Conservation (phyloP, 2,888 invertebrate genomes). For the Acronicta alni region DNA sequence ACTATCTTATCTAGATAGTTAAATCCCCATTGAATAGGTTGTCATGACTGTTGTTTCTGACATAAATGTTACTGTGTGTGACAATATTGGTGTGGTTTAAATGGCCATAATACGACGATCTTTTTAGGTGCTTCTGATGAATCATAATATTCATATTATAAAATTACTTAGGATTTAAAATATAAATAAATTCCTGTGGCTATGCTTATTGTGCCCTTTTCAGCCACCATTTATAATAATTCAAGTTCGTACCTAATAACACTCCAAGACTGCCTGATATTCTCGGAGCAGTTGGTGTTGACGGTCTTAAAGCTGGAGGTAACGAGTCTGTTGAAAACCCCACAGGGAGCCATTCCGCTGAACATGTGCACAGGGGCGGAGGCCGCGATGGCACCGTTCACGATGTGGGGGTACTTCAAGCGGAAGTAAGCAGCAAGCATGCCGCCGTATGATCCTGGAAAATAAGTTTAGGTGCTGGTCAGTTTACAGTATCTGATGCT, state of each 20-base stretch:
- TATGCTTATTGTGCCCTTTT: no score
- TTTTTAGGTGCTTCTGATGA: no score
- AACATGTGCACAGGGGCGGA: conserved; percentile 98
- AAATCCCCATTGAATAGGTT: no score
- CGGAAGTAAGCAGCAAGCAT: conserved; percentile 99
- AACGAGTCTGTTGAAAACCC: conserved; percentile 93
- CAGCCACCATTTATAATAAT: neutral
- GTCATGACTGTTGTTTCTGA: no score
- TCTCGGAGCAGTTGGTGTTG: conserved; percentile 90
- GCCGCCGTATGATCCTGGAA: conserved; percentile 97
- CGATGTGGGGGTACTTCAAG: conserved; percentile 97
- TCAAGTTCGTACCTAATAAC: conserved; percentile 89
- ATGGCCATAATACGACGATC: no score
- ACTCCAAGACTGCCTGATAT: conserved; percentile 94
- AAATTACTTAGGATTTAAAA: no score
- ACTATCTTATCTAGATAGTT: no score
- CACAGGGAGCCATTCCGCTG: conserved; percentile 93
- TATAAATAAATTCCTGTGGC: no score
- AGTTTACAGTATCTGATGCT: neutral
- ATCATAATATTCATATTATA: no score
- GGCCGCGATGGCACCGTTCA: conserved; percentile 96
- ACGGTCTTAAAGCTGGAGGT: conserved; percentile 92
- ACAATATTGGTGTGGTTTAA: no score
- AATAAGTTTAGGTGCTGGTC: neutral
- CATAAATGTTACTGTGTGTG: no score